Base-by-base conservation (phyloP, 2,888 invertebrate species). In the Epirrhoe alternata region DNA sequence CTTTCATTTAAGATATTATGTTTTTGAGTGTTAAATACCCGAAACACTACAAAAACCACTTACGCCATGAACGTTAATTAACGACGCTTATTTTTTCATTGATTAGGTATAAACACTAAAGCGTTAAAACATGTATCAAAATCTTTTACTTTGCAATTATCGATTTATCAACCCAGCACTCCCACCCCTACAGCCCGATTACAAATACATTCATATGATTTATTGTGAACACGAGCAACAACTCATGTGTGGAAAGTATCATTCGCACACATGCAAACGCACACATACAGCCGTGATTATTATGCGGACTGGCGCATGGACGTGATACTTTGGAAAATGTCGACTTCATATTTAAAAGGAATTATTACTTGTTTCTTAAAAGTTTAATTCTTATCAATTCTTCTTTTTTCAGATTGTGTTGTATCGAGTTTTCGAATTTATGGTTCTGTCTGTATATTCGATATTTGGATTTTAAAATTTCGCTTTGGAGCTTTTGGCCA, bases 171-270 rank as follows among this genome's bases (percentile, higher is more conserved):
- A 77, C 67, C 75, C 64, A 58, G 30, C 64, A 16, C n/a, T 47
- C 59, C 61, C 85, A 76, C 54, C 85, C 72, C 85, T 78, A 81
- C 42, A 49, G 70, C 72, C 81, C 84, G 89, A 87, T 90, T 91
- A 92, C 92, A 90, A 92, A 91, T 91, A 91, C 92, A 92, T 88
- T 87, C 84, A 82, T 90, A 92, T 93, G 92, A 93, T 92, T 93
- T 93, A 92, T 91, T 84, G 86, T 86, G 84, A 86, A 91, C 91
- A 89, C 87, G 87, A 80, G 77, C 83, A 80, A 87, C 89, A 87
- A 86, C 82, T 87, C 86, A 85, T 87, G 88, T 88, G 88, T 85
- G 85, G 84, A 82, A 82, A 86, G 87, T 87, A 88, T 89, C 87
- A 85, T 82, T 86, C 81, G 16, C 47, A 47, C 47, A 42, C 42